These are phyloP conservation scores for Microplitis mediator DNA, from an alignment of 1,140 invertebrate species.

Conservation along the genomic window DNA sequence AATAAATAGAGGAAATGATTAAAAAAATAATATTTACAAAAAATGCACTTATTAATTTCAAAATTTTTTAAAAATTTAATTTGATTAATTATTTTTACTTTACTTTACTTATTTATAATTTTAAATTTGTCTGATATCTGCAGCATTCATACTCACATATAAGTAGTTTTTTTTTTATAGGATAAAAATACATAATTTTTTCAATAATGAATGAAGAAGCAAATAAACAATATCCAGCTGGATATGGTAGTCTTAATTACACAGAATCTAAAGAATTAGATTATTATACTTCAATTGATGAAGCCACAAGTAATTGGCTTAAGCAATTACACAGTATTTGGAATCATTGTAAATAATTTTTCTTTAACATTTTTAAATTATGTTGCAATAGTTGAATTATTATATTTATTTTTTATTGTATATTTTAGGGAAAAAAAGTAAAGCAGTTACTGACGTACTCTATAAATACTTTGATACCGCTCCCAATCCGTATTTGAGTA, in stretches of 20 bases:
- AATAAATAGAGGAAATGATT: too few relatives aligned
- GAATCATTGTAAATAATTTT: conserved; percentile 43
- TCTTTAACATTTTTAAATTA: background rate
- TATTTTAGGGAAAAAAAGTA: conserved; percentile 65
- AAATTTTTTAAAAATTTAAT: too few relatives aligned
- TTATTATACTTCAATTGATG: conserved; percentile 44
- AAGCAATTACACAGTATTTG: conserved; percentile 46
- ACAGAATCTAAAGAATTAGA: background rate
- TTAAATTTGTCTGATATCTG: too few relatives aligned
- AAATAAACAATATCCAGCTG: background rate
- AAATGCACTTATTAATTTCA: too few relatives aligned
- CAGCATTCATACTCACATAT: too few relatives aligned
- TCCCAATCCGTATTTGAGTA: conserved; percentile 65
- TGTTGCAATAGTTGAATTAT: background rate
- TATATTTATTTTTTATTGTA: conserved; percentile 4
- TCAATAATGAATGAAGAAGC: background rate
- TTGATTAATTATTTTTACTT: too few relatives aligned
- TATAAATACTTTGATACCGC: conserved; percentile 59
- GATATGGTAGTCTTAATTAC: background rate
- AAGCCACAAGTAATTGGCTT: conserved; percentile 48
- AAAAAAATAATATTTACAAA: too few relatives aligned
- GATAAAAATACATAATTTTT: too few relatives aligned
- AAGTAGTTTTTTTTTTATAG: too few relatives aligned
- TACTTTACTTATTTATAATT: too few relatives aligned
- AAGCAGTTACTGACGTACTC: conserved; percentile 60